phyloP scores from a whole-genome alignment of 2,113 vertebrate species.

The Paramisgurnus dabryanus region DNA sequence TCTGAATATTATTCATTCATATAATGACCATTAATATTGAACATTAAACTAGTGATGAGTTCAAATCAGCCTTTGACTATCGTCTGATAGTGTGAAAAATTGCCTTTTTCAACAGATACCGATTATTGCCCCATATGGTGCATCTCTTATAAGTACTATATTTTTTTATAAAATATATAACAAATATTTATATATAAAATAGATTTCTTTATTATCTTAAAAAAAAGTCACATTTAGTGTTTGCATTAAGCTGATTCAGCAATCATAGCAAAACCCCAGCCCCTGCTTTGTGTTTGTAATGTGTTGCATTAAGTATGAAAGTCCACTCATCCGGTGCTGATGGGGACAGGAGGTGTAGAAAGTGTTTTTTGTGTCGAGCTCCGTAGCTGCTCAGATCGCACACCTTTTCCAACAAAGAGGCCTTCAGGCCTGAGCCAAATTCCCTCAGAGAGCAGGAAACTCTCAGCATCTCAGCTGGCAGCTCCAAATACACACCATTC shows the following conservation, averaged over 20 bases:
- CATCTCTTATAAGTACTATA: no score
- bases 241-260: neutral
- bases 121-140: no score
- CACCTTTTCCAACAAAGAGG: conserved; percentile 61
- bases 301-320: neutral
- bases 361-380: conserved; percentile 45
- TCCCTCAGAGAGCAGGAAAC: conserved; percentile 70
- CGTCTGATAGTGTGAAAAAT: no score
- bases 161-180: no score
- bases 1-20: no score
- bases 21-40: no score
- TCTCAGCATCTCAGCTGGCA: conserved; percentile 60
- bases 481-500: conserved; percentile 59
- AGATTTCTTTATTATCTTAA: no score
- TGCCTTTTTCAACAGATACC: no score
- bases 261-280: neutral
- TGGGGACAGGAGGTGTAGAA: conserved; percentile 42
- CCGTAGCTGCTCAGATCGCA: conserved; percentile 15
- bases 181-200: no score
- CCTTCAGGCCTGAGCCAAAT: conserved; percentile 63
- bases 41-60: no score
- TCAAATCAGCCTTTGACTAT: no score
- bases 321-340: conserved; percentile 14
- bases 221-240: no score
- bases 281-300: neutral